Evolutionary conservation across 2,113 vertebrate genomes (phyloP).

Genomic region (Leucopternis melanops): DNA sequence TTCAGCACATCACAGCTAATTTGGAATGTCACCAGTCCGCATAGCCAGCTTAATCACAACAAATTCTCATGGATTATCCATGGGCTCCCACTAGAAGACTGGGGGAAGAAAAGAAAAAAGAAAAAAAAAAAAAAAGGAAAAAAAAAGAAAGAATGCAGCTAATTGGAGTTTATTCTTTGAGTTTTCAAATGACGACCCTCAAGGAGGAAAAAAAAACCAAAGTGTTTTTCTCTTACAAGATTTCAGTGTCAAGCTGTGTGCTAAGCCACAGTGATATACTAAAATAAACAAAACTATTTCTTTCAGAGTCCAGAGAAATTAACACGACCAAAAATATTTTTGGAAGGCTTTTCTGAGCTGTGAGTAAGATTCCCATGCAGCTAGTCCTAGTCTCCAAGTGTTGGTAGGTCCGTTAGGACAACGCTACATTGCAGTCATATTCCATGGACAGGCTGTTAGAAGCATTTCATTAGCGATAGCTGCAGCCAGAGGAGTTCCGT

Average conservation of each 20-base stretch:
- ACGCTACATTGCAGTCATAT: background rate
- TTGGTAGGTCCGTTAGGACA: background rate
- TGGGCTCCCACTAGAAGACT: background rate
- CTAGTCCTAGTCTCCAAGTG: background rate
- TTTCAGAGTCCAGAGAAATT: conserved; percentile 9
- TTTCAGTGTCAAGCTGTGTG: background rate
- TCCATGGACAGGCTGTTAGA: background rate
- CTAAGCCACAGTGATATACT: background rate
- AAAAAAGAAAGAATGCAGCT: background rate
- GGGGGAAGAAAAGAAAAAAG: background rate
- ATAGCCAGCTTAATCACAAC: background rate
- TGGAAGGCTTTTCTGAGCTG: background rate
- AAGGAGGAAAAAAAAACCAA: background rate
- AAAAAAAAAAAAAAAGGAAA: no score
- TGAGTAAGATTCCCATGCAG: background rate
- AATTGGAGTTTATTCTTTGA: background rate
- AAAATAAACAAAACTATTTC: conserved; percentile 29
- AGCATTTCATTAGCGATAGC: background rate
- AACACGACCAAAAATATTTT: conserved; percentile 2
- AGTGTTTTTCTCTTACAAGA: background rate
- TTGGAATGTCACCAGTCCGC: background rate
- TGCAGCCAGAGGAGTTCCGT: conserved; percentile 3
- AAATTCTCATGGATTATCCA: background rate
- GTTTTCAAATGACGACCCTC: background rate
- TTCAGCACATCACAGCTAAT: background rate